Percentiles rank a stretch among this genome's conserved stretches.
Evolutionary conservation across 2,888 invertebrate species (phyloP).

Genomic region (Drosophila mercatorum): DNA sequence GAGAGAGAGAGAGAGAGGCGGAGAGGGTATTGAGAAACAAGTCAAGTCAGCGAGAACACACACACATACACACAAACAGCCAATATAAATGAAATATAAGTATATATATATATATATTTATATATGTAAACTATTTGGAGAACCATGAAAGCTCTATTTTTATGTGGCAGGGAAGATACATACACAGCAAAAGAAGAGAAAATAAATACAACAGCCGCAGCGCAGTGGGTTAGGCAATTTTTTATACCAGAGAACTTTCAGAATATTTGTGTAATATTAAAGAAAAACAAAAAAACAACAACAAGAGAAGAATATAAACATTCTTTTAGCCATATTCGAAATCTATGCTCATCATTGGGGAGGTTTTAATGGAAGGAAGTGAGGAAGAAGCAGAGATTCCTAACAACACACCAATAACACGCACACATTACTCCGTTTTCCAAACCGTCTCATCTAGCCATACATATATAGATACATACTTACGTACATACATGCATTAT

Average conservation of each 20-base stretch:
- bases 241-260: constrained; percentile 51
- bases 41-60: constrained; percentile 52
- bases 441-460: constrained; percentile 65
- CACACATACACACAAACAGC: constrained; percentile 52
- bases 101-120: constrained; percentile 64
- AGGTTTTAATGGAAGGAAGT: constrained; percentile 8
- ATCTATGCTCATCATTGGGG: constrained; percentile 47
- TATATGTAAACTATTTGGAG: constrained; percentile 77
- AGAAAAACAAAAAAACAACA: constrained; percentile 2
- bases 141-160: constrained; percentile 73
- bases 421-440: constrained; percentile 51
- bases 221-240: constrained; percentile 48
- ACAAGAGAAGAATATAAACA: constrained; percentile 28
- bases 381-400: constrained; percentile 16
- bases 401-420: constrained; percentile 28
- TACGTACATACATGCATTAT: constrained; percentile 24
- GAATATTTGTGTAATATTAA: constrained; percentile 47
- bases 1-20: constrained; percentile 13
- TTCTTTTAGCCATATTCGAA: constrained; percentile 57
- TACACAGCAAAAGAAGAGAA: constrained; percentile 16
- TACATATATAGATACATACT: constrained; percentile 51
- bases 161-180: constrained; percentile 61
- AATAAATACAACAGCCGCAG: constrained; percentile 19
- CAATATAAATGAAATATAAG: constrained; percentile 53
- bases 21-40: constrained; percentile 37